phyloP scores from a whole-genome alignment of 2,888 invertebrate species.

The Caenorhabditis imperialis region DNA sequence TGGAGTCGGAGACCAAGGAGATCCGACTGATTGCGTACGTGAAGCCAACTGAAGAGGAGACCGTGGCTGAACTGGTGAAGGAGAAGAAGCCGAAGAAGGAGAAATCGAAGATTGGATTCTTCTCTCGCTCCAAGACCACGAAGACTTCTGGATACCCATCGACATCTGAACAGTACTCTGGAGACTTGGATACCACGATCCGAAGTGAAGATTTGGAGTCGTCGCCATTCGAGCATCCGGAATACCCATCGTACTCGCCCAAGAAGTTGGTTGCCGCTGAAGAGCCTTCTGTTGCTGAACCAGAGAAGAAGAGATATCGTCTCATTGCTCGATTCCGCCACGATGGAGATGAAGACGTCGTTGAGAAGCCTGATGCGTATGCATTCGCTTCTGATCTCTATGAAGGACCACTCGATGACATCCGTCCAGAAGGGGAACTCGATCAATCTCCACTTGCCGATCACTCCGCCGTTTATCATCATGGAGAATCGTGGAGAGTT shows the following conservation, averaged over 20 bases:
- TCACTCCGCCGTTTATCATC: constrained; percentile 27
- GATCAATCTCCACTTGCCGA: constrained; percentile 28
- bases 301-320: constrained; percentile 19
- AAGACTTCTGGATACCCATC: constrained; percentile 7
- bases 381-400: constrained; percentile 37
- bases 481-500: constrained; percentile 1
- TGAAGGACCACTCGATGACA: constrained; percentile 53
- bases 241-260: constrained; percentile 27
- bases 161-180: constrained; percentile 20
- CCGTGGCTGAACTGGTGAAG: constrained; percentile 3
- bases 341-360: constrained; percentile 59
- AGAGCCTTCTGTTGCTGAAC: not conserved
- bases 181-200: constrained; percentile 21
- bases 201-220: constrained; percentile 35
- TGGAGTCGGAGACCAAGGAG: constrained; percentile 18
- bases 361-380: constrained; percentile 51
- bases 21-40: constrained; percentile 28
- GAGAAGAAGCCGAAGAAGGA: constrained; percentile 17
- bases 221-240: constrained; percentile 23
- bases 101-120: constrained; percentile 34
- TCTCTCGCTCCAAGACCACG: constrained; percentile 9
- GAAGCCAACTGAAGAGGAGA: not conserved
- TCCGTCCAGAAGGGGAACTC: constrained; percentile 33
- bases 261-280: not conserved
- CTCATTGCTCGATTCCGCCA: constrained; percentile 55